phyloP scores from a whole-genome alignment of 1,140 invertebrate genomes.

The Cydia pomonella region DNA sequence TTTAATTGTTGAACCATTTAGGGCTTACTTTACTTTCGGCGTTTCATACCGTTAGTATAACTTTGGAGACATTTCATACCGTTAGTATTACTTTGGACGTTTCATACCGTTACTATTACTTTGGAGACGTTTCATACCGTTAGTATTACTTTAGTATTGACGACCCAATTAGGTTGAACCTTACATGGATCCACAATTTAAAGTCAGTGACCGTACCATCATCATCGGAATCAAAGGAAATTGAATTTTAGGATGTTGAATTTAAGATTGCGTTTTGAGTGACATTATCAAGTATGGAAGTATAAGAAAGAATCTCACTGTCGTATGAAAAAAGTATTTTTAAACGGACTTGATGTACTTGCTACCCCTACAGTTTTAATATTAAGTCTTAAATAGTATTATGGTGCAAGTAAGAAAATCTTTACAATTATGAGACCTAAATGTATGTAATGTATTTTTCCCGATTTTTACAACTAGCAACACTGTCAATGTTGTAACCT shows the following conservation, averaged over 20 bases:
- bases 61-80: too few relatives aligned
- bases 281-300: neutral
- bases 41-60: too few relatives aligned
- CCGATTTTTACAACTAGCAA: conserved; percentile 15
- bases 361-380: neutral
- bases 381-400: conserved; percentile 9
- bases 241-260: neutral
- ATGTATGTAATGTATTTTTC: conserved; percentile 15
- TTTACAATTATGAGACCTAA: conserved; percentile 1
- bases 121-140: too few relatives aligned
- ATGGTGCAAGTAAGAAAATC: neutral
- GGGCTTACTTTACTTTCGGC: too few relatives aligned
- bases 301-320: neutral
- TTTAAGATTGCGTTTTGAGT: neutral
- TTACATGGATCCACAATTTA: too few relatives aligned
- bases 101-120: too few relatives aligned
- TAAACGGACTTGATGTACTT: neutral
- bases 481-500: conserved; percentile 1
- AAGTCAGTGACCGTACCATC: too few relatives aligned
- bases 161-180: too few relatives aligned
- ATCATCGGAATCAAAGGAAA: neutral
- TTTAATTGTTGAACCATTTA: too few relatives aligned
- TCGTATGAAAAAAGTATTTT: neutral
- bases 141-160: too few relatives aligned
- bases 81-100: too few relatives aligned